These are phyloP conservation scores for Drosophila borborema DNA, from an alignment of 2,888 invertebrate genomes.

Conservation along the genomic window DNA sequence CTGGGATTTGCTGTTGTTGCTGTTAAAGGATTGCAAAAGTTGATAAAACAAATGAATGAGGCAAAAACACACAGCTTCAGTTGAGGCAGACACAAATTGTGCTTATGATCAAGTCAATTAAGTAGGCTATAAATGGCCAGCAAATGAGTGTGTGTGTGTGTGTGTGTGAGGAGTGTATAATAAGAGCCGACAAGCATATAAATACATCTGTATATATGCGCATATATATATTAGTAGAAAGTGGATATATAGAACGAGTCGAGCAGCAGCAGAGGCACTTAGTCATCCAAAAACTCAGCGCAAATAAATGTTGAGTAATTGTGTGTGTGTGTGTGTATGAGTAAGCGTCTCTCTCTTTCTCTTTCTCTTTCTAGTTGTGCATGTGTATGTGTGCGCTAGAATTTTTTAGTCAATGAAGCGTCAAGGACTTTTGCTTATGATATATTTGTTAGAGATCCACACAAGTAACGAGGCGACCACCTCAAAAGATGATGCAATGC, in stretches of 20 bases:
- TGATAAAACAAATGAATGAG: conserved; percentile 51
- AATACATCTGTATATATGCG: conserved; percentile 5
- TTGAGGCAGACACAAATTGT: conserved; percentile 10
- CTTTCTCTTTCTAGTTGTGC: conserved; percentile 4
- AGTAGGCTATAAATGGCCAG: conserved; percentile 22
- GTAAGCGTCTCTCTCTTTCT: conserved; percentile 30
- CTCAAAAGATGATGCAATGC: conserved; percentile 75
- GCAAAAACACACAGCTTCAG: conserved; percentile 22
- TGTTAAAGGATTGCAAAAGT: conserved; percentile 53
- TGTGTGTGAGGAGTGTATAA: conserved; percentile 31
- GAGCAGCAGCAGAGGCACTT: conserved; percentile 50
- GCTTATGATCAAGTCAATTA: conserved; percentile 56
- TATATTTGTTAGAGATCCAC: conserved; percentile 64
- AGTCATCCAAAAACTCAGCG: conserved; percentile 65
- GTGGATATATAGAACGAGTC: conserved; percentile 40
- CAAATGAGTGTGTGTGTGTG: conserved; percentile 10
- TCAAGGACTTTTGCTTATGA: conserved; percentile 78
- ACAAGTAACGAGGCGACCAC: conserved; percentile 57
- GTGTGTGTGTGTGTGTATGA: conserved; percentile 38
- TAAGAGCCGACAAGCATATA: conserved; percentile 40
- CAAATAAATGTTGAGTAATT: conserved; percentile 68
- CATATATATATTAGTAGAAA: conserved; percentile 6
- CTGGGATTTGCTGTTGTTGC: conserved; percentile 38
- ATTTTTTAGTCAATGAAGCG: conserved; percentile 80
- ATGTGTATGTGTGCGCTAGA: conserved; percentile 30